Evolutionary conservation across 2,888 invertebrate genomes (phyloP), one percentile per base, ranked within the genome.

Genomic region (Corythucha ciliata): DNA sequence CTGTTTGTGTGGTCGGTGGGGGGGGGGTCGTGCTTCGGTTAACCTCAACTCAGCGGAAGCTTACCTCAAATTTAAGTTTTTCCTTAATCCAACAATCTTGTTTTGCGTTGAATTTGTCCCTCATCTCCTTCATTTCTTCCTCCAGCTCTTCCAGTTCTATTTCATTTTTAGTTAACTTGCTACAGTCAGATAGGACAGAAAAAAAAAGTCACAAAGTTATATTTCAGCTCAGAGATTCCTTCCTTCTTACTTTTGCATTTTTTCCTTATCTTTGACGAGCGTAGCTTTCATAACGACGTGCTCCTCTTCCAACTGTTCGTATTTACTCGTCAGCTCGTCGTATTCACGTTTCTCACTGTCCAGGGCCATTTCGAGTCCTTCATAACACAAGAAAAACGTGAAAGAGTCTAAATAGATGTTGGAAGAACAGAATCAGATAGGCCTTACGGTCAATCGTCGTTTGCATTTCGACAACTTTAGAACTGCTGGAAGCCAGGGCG

Each of bases 221-320:
- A n/a, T 44, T 4, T 7, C 21, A 18, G 21, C 12, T 12, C 6
- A 18, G 14, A 12, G 14, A 29, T 12, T 29, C 29, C 10, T 36
- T 14, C 16, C 24, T 12, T 33, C 41, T 46, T 69, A 82, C 83
- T 75, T 76, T 67, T 83, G 81, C 12, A 87, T 72, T 61, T 79
- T 77, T 69, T 88, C 83, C 64, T 86, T 90, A 66, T 90, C 86
- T 50, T 80, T 81, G 4, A 83, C 83, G 3, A 88, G 70, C 65
- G 85, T 80, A 6, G 86, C 82, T 69, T 87, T 88, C 55, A 83
- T 82, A 0, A 85, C 77, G 1, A 88, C 83, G 60, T 86, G 85
- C 63, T 89, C 88, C 66, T 89, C 88, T 65, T 85, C 83, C 29
- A 91, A 68, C 55, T 82, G 75, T 67, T 88, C 89, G 68, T 87